These are phyloP conservation scores for Drosophila rhopaloa DNA, from an alignment of 1,140 invertebrate species.

Conservation along the genomic window DNA sequence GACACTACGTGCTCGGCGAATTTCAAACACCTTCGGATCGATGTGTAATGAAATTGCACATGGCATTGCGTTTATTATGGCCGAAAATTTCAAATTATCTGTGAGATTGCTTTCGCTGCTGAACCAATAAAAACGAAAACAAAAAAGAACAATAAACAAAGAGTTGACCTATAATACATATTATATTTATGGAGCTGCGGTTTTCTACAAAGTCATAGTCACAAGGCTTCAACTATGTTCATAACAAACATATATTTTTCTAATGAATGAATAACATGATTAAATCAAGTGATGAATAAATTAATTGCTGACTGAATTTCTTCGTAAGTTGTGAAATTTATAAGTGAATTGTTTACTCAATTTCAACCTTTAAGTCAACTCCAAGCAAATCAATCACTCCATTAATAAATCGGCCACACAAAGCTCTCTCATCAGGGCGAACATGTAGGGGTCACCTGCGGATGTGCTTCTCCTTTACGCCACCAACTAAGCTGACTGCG, in stretches of 20 bases:
- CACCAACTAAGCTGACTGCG: conserved; percentile 5
- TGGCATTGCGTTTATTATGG: conserved; percentile 21
- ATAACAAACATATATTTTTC: too few relatives aligned
- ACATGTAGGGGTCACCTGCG: conserved; percentile 11
- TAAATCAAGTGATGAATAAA: too few relatives aligned
- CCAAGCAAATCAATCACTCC: too few relatives aligned
- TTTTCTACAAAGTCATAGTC: too few relatives aligned
- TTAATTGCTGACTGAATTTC: too few relatives aligned
- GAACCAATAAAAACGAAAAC: neutral
- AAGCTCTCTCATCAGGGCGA: neutral
- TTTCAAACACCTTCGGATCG: conserved; percentile 23
- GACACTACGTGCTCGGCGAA: conserved; percentile 35
- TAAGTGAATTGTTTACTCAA: neutral
- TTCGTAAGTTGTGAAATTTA: neutral
- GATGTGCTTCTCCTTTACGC: conserved; percentile 5
- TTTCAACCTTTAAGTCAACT: too few relatives aligned
- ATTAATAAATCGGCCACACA: neutral
- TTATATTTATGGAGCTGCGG: neutral
- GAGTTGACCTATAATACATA: neutral
- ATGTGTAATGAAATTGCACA: conserved; percentile 36
- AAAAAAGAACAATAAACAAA: neutral
- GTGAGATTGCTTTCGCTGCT: conserved; percentile 5
- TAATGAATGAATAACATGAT: too few relatives aligned
- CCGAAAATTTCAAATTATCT: conserved; percentile 12
- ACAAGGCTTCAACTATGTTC: too few relatives aligned